Conservation (phyloP, 2,113 vertebrate species). For the Pygoscelis adeliae region DNA sequence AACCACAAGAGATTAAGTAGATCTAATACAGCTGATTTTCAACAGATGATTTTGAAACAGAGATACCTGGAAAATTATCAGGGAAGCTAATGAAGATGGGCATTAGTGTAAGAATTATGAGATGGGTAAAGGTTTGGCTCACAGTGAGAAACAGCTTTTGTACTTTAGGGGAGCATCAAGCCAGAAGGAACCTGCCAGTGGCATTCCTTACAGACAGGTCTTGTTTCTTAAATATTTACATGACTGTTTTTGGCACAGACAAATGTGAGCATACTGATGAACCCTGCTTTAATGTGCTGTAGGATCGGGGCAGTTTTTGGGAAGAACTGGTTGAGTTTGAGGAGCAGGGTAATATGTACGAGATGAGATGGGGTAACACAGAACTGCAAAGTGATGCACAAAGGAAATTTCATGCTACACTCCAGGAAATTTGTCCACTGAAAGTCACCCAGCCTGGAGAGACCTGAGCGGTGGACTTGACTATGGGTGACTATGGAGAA, state of each 20-base stretch:
- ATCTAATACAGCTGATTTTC: background rate
- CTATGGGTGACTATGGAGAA: background rate
- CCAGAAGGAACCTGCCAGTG: background rate
- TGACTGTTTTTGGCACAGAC: background rate
- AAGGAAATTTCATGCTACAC: background rate
- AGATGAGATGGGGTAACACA: background rate
- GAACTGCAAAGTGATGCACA: background rate
- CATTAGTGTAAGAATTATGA: background rate
- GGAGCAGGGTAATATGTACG: fast-evolving
- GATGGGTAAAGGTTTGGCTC: background rate
- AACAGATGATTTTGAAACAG: background rate
- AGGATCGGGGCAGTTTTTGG: background rate
- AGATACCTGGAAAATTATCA: background rate
- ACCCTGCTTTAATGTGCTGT: background rate
- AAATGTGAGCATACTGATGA: background rate
- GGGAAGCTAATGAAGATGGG: background rate
- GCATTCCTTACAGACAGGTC: background rate
- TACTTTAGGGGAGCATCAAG: background rate
- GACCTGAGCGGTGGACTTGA: background rate
- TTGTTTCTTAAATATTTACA: background rate
- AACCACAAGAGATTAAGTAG: background rate
- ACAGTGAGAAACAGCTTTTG: background rate
- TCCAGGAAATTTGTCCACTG: background rate
- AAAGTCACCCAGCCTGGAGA: background rate
- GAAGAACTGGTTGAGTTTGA: background rate